Evolutionary conservation across 2,113 vertebrate genomes (phyloP).

Genomic region (Mesembrinibis cayennensis): DNA sequence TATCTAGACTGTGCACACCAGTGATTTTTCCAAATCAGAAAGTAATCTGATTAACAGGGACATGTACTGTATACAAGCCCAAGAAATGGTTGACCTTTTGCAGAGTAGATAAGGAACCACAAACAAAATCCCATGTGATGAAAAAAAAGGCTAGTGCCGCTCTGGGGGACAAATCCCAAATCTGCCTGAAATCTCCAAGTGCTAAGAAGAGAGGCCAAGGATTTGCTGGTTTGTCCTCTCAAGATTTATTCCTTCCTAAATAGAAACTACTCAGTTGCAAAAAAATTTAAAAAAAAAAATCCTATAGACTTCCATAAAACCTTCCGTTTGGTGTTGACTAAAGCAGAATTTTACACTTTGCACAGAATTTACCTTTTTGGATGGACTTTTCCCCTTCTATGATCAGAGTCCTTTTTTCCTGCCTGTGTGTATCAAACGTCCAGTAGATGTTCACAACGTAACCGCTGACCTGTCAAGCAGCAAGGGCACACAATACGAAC

Average conservation of each 20-base stretch:
- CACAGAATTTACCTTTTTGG: conserved; percentile 78
- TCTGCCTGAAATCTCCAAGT: not conserved
- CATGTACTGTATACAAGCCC: not conserved
- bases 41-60: not conserved
- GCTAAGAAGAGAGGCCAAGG: not conserved
- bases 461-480: conserved; percentile 79
- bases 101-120: not conserved
- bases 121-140: not conserved
- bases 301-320: not conserved
- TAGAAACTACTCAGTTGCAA: not conserved
- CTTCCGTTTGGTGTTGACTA: not conserved
- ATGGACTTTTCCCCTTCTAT: conserved; percentile 69
- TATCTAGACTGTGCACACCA: not conserved
- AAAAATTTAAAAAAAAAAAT: not conserved
- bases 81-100: not conserved
- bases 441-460: conserved; percentile 89
- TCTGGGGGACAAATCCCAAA: not conserved
- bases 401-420: conserved; percentile 84
- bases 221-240: not conserved
- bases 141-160: not conserved
- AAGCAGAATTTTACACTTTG: not conserved
- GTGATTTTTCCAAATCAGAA: not conserved
- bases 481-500: not conserved
- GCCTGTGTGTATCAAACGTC: conserved; percentile 90
- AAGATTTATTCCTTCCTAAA: not conserved